Evolutionary conservation across 2,113 vertebrate genomes (phyloP).

Genomic region (Leucopsar rothschildi): DNA sequence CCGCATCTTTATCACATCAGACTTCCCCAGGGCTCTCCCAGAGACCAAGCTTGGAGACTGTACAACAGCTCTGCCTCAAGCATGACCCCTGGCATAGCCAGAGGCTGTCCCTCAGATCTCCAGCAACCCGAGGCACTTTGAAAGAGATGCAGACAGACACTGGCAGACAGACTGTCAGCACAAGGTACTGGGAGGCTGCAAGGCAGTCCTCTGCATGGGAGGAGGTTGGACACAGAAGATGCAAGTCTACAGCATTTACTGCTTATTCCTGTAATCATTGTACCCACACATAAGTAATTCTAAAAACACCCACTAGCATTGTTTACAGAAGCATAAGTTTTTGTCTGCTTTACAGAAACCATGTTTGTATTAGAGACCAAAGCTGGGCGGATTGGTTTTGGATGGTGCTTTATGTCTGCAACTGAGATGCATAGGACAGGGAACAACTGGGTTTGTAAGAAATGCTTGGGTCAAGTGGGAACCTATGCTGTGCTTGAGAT

Average conservation of each 20-base stretch:
- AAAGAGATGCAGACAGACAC: rapidly evolving
- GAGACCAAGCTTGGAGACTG: background rate
- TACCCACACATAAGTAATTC: background rate
- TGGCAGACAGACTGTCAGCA: background rate
- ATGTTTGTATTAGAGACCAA: background rate
- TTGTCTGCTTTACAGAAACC: background rate
- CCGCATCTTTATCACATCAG: background rate
- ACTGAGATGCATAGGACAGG: rapidly evolving
- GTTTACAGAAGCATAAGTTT: background rate
- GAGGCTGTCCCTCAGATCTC: background rate
- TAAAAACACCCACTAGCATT: background rate
- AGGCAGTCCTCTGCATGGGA: background rate
- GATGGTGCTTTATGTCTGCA: background rate
- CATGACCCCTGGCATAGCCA: background rate
- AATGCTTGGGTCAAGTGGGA: background rate
- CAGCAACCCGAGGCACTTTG: background rate
- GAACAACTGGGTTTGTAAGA: background rate
- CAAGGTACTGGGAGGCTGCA: background rate
- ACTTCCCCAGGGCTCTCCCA: background rate
- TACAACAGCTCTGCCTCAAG: background rate
- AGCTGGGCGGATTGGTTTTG: background rate
- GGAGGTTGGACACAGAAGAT: background rate
- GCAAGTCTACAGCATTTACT: background rate
- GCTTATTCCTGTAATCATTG: background rate
- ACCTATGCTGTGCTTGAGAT: background rate